These are phyloP conservation scores for Sinodicranocentrus sp. DNA, from an alignment of 2,888 invertebrate species.

Conservation along the genomic window DNA sequence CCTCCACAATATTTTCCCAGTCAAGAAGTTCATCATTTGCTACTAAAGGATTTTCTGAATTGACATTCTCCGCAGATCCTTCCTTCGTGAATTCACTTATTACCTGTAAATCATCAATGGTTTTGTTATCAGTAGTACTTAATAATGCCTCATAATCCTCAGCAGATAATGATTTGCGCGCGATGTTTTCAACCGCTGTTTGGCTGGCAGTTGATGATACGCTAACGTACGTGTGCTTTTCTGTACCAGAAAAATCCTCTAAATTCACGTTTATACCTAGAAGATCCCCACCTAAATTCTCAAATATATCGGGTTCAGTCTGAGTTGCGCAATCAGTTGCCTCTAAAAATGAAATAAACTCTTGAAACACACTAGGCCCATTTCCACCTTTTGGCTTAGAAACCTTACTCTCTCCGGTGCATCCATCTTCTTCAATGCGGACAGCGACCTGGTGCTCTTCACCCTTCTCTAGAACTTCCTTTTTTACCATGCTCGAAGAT, in stretches of 20 bases:
- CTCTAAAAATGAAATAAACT: conserved; percentile 62
- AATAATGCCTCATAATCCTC: conserved; percentile 59
- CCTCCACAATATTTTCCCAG: conserved; percentile 62
- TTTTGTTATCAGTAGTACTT: conserved; percentile 33
- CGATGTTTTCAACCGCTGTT: conserved; percentile 50
- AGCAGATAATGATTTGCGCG: conserved; percentile 50
- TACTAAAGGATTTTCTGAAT: background rate
- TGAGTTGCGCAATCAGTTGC: conserved; percentile 57
- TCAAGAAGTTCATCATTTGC: conserved; percentile 18
- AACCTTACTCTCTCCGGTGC: too few relatives aligned
- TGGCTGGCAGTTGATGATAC: conserved; percentile 65
- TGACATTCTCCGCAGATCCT: background rate
- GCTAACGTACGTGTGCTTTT: conserved; percentile 45
- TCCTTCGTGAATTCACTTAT: conserved; percentile 36
- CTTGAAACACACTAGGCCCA: conserved; percentile 28
- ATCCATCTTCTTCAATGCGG: too few relatives aligned
- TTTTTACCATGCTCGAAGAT: too few relatives aligned
- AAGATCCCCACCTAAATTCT: conserved; percentile 25
- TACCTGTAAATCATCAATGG: too few relatives aligned
- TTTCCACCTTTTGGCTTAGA: too few relatives aligned
- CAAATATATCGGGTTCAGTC: conserved; percentile 62
- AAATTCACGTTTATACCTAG: conserved; percentile 38
- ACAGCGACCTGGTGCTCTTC: too few relatives aligned
- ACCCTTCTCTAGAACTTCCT: too few relatives aligned
- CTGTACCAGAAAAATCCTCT: conserved; percentile 9